Evolutionary conservation across 2,797 vertebrate genomes (phyloP).

Genomic region (Cephalopachus bancanus): DNA sequence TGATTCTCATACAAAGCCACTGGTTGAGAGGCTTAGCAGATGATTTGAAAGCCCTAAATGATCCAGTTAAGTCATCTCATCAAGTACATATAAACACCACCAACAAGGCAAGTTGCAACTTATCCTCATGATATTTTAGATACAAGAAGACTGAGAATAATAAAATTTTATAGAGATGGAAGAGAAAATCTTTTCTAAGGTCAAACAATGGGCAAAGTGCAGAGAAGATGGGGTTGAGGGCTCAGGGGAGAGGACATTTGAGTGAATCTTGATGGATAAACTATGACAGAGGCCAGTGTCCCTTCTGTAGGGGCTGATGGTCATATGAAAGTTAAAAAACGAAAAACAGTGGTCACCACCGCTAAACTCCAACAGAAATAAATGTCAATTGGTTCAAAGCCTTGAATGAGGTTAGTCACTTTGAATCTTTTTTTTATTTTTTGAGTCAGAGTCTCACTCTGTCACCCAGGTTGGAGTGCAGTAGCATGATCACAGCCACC

Average conservation of each 20-base stretch:
- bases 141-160: background rate
- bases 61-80: background rate
- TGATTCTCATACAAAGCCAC: background rate
- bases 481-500: no score
- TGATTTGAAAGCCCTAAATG: background rate
- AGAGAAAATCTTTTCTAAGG: background rate
- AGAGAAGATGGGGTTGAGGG: background rate
- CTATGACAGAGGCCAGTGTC: background rate
- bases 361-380: background rate
- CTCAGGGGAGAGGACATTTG: fast-evolving
- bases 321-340: background rate
- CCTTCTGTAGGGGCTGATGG: background rate
- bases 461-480: no score
- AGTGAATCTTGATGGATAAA: background rate
- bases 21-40: background rate
- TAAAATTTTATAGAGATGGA: background rate
- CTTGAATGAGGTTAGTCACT: background rate
- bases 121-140: background rate
- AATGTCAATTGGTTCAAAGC: background rate
- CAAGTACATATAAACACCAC: fast-evolving
- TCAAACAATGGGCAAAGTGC: background rate
- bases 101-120: fast-evolving
- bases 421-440: background rate
- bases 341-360: background rate
- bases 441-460: no score